phyloP scores from a whole-genome alignment of 2,888 invertebrate genomes.

The Caenorhabditis wallacei region DNA sequence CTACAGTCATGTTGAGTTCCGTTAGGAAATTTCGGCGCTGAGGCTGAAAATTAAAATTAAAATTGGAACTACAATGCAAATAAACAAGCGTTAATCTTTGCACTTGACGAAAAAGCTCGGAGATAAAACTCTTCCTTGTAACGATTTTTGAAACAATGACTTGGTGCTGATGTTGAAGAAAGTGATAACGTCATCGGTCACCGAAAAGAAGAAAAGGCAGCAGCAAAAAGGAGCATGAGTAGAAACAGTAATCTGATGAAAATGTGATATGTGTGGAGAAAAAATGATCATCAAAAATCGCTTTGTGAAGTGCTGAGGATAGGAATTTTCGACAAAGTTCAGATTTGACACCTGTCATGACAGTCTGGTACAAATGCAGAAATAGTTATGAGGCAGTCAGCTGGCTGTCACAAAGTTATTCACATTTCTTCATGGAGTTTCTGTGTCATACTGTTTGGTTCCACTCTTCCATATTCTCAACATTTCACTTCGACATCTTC shows the following conservation, averaged over 20 bases:
- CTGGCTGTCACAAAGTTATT: no score
- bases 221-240: conserved; percentile 18
- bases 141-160: conserved; percentile 27
- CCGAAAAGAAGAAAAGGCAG: background rate
- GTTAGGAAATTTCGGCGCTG: conserved; percentile 14
- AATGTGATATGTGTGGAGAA: conserved; percentile 21
- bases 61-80: conserved; percentile 27
- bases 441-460: no score
- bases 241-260: conserved; percentile 57
- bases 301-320: background rate
- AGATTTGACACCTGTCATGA: no score
- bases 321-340: background rate
- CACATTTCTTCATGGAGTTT: no score
- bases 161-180: conserved; percentile 44
- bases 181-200: conserved; percentile 40
- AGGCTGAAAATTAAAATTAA: conserved; percentile 22
- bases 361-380: no score
- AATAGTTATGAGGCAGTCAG: no score
- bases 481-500: no score
- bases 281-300: conserved; percentile 21
- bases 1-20: conserved; percentile 56
- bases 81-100: conserved; percentile 38
- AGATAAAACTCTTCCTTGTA: conserved; percentile 13
- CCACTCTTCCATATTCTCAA: no score
- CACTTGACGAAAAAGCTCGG: conserved; percentile 9